Evolutionary conservation across 2,888 invertebrate species (phyloP).

Genomic region (Scrobipalpa atriplicella): DNA sequence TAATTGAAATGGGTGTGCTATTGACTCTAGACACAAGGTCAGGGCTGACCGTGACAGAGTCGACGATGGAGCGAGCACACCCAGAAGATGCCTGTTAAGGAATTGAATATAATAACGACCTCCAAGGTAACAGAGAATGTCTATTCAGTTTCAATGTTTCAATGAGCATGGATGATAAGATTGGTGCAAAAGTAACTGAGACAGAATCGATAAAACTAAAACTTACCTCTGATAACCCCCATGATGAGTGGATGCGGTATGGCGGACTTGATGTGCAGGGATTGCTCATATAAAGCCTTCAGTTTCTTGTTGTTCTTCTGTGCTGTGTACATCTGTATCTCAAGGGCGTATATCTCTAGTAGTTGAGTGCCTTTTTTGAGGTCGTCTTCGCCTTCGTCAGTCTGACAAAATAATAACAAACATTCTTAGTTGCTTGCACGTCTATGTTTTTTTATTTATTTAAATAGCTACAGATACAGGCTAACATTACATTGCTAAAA

Average conservation of each 20-base stretch:
- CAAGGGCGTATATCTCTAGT: constrained; percentile 98
- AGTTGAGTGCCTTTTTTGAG: constrained; percentile 98
- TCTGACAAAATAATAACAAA: constrained; percentile 81
- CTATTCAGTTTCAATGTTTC: too few relatives aligned
- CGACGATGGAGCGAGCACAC: too few relatives aligned
- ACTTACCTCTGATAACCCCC: constrained; percentile 97
- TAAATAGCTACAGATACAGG: neutral
- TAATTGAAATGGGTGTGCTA: too few relatives aligned
- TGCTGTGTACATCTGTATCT: constrained; percentile 99
- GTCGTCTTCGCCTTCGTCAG: constrained; percentile 98
- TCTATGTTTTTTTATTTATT: neutral
- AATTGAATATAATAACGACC: neutral
- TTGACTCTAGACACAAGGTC: too few relatives aligned
- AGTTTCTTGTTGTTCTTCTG: constrained; percentile 99
- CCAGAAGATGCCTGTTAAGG: too few relatives aligned
- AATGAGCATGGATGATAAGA: too few relatives aligned
- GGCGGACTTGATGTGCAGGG: constrained; percentile 98
- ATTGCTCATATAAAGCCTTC: constrained; percentile 98
- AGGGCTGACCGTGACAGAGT: too few relatives aligned
- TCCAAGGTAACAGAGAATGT: neutral
- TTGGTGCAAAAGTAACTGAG: too few relatives aligned
- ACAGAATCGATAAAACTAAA: neutral
- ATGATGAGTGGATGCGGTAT: constrained; percentile 99
- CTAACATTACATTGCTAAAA: too few relatives aligned
- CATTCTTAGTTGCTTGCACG: too few relatives aligned